Conservation (phyloP, 2,797 vertebrate genomes). For the Takifugu rubripes region DNA sequence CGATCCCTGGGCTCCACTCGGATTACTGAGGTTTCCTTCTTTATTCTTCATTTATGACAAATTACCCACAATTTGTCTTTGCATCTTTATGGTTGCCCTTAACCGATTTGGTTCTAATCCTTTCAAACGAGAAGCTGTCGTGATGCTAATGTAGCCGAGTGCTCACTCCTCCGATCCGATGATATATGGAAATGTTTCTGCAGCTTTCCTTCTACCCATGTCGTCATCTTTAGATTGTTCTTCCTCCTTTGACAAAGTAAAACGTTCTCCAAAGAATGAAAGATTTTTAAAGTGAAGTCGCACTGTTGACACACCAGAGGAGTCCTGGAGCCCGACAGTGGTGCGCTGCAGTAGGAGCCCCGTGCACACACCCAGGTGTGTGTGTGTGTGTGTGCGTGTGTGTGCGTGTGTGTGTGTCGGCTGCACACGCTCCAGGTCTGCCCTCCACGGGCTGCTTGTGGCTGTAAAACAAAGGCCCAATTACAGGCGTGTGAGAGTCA, state of each 20-base stretch:
- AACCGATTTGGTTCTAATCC: too few relatives aligned
- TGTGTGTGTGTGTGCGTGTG: too few relatives aligned
- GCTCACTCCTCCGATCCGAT: too few relatives aligned
- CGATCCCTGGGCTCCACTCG: not conserved
- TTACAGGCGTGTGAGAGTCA: constrained; percentile 63
- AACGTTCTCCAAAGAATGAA: constrained; percentile 22
- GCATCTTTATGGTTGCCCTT: not conserved
- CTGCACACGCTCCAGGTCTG: constrained; percentile 1
- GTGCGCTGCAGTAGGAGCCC: constrained; percentile 10
- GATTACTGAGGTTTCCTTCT: constrained; percentile 31
- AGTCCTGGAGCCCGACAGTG: constrained; percentile 17
- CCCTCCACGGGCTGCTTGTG: constrained; percentile 23
- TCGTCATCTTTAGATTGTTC: too few relatives aligned
- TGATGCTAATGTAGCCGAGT: too few relatives aligned
- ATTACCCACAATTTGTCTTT: constrained; percentile 22
- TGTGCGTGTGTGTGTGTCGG: constrained; percentile 1
- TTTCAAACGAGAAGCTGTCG: too few relatives aligned
- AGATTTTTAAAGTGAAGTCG: constrained; percentile 13
- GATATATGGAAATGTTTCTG: too few relatives aligned
- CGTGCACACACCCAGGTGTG: constrained; percentile 21
- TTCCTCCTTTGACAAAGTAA: constrained; percentile 20
- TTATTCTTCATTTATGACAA: constrained; percentile 13
- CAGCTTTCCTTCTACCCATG: too few relatives aligned
- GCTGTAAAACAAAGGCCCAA: constrained; percentile 58
- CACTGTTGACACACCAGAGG: constrained; percentile 14